Evolutionary conservation across 2,888 invertebrate species (phyloP).

Genomic region (Seira ritae): DNA sequence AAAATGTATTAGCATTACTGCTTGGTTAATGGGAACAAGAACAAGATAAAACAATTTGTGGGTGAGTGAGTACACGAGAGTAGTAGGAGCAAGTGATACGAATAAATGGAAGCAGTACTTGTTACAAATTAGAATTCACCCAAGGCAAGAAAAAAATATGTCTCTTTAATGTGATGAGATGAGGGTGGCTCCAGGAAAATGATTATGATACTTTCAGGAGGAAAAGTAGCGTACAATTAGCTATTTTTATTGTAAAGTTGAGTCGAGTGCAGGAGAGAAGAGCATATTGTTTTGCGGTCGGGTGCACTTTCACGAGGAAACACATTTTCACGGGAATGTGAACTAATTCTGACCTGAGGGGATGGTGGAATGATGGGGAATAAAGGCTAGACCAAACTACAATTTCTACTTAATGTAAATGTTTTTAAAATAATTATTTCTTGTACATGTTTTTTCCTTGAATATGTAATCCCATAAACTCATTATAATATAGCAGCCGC

Average conservation of each 20-base stretch:
- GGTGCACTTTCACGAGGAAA: constrained; percentile 26
- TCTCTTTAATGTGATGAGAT: constrained; percentile 34
- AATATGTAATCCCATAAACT: no score
- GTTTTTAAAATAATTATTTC: no score
- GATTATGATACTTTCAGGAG: constrained; percentile 47
- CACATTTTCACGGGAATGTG: constrained; percentile 14
- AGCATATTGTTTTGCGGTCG: constrained; percentile 31
- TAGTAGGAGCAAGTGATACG: no score
- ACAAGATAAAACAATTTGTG: constrained; percentile 9
- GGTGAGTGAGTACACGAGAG: no score
- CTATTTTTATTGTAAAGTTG: constrained; percentile 54
- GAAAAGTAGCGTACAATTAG: constrained; percentile 54
- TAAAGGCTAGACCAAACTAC: background rate
- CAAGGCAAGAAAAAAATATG: constrained; percentile 30
- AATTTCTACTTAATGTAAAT: background rate
- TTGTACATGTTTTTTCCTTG: no score
- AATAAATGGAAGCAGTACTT: no score
- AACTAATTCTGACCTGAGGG: constrained; percentile 37
- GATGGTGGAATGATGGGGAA: background rate
- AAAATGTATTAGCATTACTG: constrained; percentile 54
- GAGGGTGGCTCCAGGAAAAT: constrained; percentile 46
- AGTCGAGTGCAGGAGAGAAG: no score
- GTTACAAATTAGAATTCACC: background rate
- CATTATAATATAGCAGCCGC: no score
- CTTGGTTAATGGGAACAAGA: constrained; percentile 34